phyloP scores from a whole-genome alignment of 2,113 vertebrate genomes.

The Scomber japonicus region DNA sequence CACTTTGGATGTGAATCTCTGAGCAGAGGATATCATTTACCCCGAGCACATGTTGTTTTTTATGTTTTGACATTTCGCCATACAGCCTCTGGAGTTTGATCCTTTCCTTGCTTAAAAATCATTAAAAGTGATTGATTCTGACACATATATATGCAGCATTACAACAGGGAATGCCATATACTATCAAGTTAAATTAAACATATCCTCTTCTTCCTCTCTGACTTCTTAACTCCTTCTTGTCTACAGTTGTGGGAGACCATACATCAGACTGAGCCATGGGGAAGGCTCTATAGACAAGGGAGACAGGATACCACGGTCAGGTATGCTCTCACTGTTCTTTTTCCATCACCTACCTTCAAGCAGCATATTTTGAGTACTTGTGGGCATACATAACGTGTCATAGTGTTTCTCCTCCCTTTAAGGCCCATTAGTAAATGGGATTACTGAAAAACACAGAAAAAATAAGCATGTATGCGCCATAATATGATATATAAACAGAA shows the following conservation, averaged over 20 bases:
- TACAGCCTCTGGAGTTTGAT: not conserved
- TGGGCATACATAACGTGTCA: not conserved
- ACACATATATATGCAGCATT: not conserved
- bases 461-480: too few species aligned
- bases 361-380: not conserved
- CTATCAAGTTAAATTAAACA: not conserved
- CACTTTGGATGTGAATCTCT: not conserved
- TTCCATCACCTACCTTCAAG: not conserved
- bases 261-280: conserved; percentile 85
- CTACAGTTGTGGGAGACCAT: conserved; percentile 92
- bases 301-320: conserved; percentile 86
- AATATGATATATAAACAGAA: too few species aligned
- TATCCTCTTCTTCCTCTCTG: conserved; percentile 18
- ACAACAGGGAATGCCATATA: not conserved
- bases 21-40: not conserved
- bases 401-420: not conserved
- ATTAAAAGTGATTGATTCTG: not conserved
- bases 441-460: too few species aligned
- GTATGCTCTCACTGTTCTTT: conserved; percentile 75
- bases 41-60: not conserved
- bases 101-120: not conserved
- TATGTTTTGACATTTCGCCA: not conserved
- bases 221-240: conserved; percentile 28
- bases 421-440: too few species aligned
- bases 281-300: conserved; percentile 86